These are phyloP conservation scores for Trachurus trachurus DNA, from an alignment of 2,797 vertebrate genomes.

Conservation along the genomic window DNA sequence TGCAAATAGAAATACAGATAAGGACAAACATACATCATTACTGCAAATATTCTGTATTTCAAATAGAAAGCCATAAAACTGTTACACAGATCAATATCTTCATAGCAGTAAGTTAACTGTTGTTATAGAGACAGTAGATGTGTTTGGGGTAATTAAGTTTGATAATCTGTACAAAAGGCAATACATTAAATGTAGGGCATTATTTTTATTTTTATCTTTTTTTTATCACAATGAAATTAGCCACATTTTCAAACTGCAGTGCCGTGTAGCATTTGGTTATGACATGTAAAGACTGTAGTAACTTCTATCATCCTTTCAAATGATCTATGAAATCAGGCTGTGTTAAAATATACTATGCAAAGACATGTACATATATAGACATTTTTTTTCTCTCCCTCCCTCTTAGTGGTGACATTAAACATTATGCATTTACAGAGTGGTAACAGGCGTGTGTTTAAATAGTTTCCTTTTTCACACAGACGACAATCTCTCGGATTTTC, in stretches of 20 bases:
- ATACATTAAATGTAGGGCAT: neutral
- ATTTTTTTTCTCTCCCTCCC: conserved; percentile 20
- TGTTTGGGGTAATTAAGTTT: conserved; percentile 24
- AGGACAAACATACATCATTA: conserved; percentile 8
- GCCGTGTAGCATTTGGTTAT: conserved; percentile 24
- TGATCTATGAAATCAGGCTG: conserved; percentile 30
- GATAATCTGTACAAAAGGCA: conserved; percentile 48
- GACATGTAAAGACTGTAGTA: neutral
- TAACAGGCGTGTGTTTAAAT: conserved; percentile 25
- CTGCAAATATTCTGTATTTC: conserved; percentile 42
- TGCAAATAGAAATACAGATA: neutral
- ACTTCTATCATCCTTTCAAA: conserved; percentile 11
- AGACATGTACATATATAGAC: conserved; percentile 6
- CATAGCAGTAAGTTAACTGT: conserved; percentile 40
- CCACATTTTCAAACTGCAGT: conserved; percentile 25
- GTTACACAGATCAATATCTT: conserved; percentile 34
- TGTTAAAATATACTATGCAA: conserved; percentile 26
- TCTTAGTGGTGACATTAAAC: conserved; percentile 53
- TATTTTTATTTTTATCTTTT: conserved; percentile 1
- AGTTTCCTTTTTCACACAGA: conserved; percentile 17
- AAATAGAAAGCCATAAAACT: conserved; percentile 20
- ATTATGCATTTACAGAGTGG: conserved; percentile 63
- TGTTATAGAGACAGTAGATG: conserved; percentile 17
- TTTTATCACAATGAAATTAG: neutral
- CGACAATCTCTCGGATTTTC: neutral